phyloP scores from a whole-genome alignment of 2,888 invertebrate species.

The Criorhina ranunculi region DNA sequence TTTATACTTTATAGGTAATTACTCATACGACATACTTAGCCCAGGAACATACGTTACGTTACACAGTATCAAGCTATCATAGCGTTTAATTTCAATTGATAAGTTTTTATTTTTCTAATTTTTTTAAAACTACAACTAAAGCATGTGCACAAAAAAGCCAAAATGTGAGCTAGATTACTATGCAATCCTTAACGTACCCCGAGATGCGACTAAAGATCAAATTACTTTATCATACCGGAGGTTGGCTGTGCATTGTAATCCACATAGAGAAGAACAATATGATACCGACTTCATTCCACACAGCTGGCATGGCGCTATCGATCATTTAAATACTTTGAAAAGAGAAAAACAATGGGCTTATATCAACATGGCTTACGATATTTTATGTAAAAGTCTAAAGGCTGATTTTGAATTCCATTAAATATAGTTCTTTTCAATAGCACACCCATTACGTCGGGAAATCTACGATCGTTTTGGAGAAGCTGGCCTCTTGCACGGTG shows the following conservation, averaged over 20 bases:
- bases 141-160: slow-evolving; percentile 31
- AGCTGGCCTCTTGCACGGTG: slow-evolving; percentile 92
- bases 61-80: background rate
- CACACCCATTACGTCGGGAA: slow-evolving; percentile 88
- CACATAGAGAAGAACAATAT: slow-evolving; percentile 82
- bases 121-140: background rate
- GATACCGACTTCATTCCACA: slow-evolving; percentile 86
- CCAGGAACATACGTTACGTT: no score
- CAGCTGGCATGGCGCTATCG: slow-evolving; percentile 78
- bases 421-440: slow-evolving; percentile 40
- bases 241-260: slow-evolving; percentile 85
- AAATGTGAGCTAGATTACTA: slow-evolving; percentile 89
- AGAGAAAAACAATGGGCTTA: slow-evolving; percentile 81
- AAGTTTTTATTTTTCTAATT: slow-evolving; percentile 31
- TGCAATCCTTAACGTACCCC: slow-evolving; percentile 89
- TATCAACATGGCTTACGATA: slow-evolving; percentile 92
- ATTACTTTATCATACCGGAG: slow-evolving; percentile 89
- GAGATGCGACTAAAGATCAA: slow-evolving; percentile 88
- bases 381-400: slow-evolving; percentile 85
- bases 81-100: background rate
- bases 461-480: slow-evolving; percentile 96
- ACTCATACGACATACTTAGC: no score
- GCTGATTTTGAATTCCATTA: slow-evolving; percentile 37
- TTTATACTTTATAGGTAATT: no score
- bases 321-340: slow-evolving; percentile 79